A percentile compares a stretch with the other conserved stretches of the same genome.
Evolutionary conservation across 2,113 vertebrate genomes (phyloP).

Genomic region (Dermatemys mawii): DNA sequence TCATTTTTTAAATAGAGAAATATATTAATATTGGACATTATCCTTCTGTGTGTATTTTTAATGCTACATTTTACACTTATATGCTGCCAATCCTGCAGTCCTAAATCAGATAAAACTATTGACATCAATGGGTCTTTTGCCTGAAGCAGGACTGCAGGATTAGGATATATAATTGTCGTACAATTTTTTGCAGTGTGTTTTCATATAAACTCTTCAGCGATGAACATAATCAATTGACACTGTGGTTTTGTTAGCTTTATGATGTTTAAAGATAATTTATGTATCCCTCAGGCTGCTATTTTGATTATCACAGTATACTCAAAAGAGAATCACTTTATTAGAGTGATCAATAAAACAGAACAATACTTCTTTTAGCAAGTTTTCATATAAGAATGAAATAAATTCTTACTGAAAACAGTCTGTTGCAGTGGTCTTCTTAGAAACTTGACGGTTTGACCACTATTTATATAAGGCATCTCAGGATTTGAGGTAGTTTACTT

Average conservation of each 20-base stretch:
- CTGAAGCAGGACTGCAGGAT: neutral
- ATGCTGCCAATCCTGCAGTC: neutral
- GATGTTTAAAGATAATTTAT: neutral
- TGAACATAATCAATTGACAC: neutral
- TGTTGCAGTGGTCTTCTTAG: neutral
- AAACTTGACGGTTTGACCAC: neutral
- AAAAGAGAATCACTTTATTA: neutral
- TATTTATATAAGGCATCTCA: neutral
- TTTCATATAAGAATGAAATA: neutral
- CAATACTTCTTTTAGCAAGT: neutral
- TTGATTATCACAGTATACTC: neutral
- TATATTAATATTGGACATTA: neutral
- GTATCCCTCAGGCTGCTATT: neutral
- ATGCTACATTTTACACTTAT: neutral
- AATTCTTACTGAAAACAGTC: neutral
- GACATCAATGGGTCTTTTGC: neutral
- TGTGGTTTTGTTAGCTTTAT: neutral
- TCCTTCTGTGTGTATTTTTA: neutral
- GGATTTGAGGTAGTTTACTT: neutral
- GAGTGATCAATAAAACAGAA: neutral
- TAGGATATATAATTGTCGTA: neutral
- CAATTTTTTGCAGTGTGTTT: neutral
- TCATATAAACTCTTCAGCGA: neutral
- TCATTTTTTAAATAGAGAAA: neutral
- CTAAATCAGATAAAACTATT: neutral